Evolutionary conservation across 2,888 invertebrate species (phyloP).

Genomic region (Heteromyza rotundicornis): DNA sequence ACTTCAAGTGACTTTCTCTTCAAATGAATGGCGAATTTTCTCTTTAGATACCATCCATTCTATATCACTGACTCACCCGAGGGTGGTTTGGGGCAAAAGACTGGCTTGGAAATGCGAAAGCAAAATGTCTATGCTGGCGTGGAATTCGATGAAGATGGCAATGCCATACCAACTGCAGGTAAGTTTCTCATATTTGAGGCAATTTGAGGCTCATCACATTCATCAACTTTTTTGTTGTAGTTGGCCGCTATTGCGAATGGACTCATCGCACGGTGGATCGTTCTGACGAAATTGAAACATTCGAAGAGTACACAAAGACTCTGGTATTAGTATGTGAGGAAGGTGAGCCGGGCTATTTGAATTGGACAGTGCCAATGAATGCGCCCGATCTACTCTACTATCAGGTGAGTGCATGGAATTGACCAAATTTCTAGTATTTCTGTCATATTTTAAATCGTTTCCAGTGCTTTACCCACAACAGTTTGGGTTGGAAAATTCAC

Average conservation of each 20-base stretch:
- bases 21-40: background rate
- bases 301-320: slow-evolving; percentile 79
- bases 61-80: slow-evolving; percentile 87
- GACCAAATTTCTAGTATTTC: background rate
- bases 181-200: slow-evolving; percentile 30
- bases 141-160: slow-evolving; percentile 75
- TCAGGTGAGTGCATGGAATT: slow-evolving; percentile 71
- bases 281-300: slow-evolving; percentile 74
- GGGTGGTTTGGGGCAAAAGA: slow-evolving; percentile 85
- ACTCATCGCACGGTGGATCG: slow-evolving; percentile 79
- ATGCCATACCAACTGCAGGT: slow-evolving; percentile 81
- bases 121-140: slow-evolving; percentile 85
- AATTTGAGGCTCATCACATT: too few relatives aligned
- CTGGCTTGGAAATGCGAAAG: slow-evolving; percentile 70
- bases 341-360: slow-evolving; percentile 77
- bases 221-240: slow-evolving; percentile 56
- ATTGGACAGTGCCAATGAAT: slow-evolving; percentile 85
- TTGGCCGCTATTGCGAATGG: slow-evolving; percentile 89
- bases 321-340: slow-evolving; percentile 77
- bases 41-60: slow-evolving; percentile 80
- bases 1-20: background rate
- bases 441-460: slow-evolving; percentile 36
- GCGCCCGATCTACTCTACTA: slow-evolving; percentile 87
- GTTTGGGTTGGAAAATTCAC: slow-evolving; percentile 92
- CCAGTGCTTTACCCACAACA: slow-evolving; percentile 91